These are phyloP conservation scores for Ibycter americanus DNA, from an alignment of 2,797 vertebrate species.

Conservation along the genomic window DNA sequence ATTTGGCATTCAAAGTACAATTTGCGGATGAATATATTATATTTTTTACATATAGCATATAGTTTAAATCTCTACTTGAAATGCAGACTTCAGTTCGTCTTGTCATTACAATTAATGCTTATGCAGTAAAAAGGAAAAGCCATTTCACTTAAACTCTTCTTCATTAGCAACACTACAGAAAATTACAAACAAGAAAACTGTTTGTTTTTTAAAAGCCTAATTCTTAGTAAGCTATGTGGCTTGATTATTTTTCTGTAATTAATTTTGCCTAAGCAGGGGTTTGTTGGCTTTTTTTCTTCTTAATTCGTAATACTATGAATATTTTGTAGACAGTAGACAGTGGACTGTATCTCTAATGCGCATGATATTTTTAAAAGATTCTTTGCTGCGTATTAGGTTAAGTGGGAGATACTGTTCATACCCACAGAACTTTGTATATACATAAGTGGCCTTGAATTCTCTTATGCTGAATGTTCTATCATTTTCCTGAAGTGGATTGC, in stretches of 20 bases:
- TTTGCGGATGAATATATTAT: not conserved
- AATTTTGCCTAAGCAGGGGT: not conserved
- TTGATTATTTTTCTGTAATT: not conserved
- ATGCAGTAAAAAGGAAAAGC: not conserved
- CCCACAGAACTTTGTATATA: not conserved
- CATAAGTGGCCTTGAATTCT: not conserved
- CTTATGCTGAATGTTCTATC: not conserved
- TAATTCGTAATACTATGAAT: not conserved
- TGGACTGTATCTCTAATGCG: not conserved
- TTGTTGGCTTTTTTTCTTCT: not conserved
- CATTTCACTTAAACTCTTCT: not conserved
- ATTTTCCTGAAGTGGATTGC: not conserved
- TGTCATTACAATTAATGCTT: not conserved
- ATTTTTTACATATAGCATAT: not conserved
- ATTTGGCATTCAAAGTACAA: not conserved
- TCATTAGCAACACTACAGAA: not conserved
- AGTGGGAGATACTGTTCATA: not conserved
- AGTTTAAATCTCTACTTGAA: not conserved
- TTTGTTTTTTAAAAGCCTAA: not conserved
- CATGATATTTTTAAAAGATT: not conserved
- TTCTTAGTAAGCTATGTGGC: not conserved
- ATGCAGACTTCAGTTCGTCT: not conserved
- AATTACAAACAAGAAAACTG: not conserved
- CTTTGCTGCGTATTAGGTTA: not conserved
- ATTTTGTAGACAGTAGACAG: not conserved